A percentile compares a stretch with the other conserved stretches of the same genome.
Conservation (phyloP, 2,888 invertebrate species). For the Clepsis dumicolana region DNA sequence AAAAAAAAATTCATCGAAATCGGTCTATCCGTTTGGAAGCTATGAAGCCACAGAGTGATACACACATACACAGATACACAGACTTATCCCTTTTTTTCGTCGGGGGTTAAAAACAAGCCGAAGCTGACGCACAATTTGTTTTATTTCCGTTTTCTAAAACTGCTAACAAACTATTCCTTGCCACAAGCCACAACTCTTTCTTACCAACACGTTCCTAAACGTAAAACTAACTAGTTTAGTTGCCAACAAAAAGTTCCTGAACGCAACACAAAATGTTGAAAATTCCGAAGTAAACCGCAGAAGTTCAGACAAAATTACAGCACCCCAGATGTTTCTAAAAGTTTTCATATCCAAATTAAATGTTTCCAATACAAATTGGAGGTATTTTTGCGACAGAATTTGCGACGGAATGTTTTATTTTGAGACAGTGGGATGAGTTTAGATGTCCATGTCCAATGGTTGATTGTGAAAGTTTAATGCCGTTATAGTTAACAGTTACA, state of each 20-base stretch:
- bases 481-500: background rate
- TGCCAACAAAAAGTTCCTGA: background rate
- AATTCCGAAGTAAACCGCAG: constrained; percentile 6
- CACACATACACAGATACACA: no score
- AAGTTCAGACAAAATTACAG: constrained; percentile 25
- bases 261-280: constrained; percentile 13
- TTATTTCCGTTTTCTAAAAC: background rate
- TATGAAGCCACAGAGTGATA: no score
- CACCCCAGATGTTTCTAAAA: constrained; percentile 32
- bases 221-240: constrained; percentile 3
- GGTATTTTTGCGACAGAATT: constrained; percentile 12
- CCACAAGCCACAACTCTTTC: background rate
- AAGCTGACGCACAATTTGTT: background rate
- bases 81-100: no score
- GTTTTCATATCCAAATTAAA: constrained; percentile 25
- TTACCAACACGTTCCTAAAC: constrained; percentile 2
- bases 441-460: no score
- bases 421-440: background rate
- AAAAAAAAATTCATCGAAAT: no score
- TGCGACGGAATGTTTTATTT: background rate
- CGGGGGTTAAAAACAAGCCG: no score
- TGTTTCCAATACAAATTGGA: constrained; percentile 29
- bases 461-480: no score
- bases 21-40: no score
- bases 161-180: background rate